These are phyloP conservation scores for Sebastes hubbsi DNA, from an alignment of 2,797 vertebrate genomes.

Conservation along the genomic window DNA sequence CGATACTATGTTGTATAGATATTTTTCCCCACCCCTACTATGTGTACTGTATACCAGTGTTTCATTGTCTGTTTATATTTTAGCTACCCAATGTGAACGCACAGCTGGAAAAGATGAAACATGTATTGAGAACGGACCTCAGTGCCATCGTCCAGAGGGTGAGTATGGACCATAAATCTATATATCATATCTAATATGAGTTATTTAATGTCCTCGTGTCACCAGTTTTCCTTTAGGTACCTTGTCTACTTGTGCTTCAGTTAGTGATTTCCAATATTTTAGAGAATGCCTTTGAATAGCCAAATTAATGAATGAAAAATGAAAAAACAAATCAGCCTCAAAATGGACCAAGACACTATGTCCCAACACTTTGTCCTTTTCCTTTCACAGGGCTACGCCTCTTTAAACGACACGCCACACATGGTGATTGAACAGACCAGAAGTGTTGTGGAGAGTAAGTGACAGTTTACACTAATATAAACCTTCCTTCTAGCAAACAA, in stretches of 20 bases:
- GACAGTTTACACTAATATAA: neutral
- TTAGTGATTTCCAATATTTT: neutral
- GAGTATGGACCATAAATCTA: constrained; percentile 11
- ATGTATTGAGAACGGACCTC: constrained; percentile 87
- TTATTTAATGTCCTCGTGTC: neutral
- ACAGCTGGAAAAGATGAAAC: constrained; percentile 84
- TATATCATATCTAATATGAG: neutral
- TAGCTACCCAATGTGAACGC: constrained; percentile 85
- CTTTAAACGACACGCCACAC: constrained; percentile 69
- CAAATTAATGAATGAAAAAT: neutral
- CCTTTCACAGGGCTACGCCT: constrained; percentile 61
- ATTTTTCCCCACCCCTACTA: too few species aligned
- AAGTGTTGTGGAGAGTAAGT: constrained; percentile 68
- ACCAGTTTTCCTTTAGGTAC: neutral
- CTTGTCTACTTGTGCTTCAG: neutral
- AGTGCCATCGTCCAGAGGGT: constrained; percentile 87
- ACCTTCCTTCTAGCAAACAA: neutral
- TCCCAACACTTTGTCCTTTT: neutral
- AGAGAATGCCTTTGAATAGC: neutral
- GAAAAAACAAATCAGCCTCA: too few species aligned
- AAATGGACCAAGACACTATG: neutral
- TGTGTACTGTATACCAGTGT: neutral
- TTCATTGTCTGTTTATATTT: constrained; percentile 35
- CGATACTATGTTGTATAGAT: too few species aligned
- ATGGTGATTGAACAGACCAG: constrained; percentile 74